Base-by-base conservation (phyloP, 2,797 vertebrate species). In the Chiloscyllium punctatum region DNA sequence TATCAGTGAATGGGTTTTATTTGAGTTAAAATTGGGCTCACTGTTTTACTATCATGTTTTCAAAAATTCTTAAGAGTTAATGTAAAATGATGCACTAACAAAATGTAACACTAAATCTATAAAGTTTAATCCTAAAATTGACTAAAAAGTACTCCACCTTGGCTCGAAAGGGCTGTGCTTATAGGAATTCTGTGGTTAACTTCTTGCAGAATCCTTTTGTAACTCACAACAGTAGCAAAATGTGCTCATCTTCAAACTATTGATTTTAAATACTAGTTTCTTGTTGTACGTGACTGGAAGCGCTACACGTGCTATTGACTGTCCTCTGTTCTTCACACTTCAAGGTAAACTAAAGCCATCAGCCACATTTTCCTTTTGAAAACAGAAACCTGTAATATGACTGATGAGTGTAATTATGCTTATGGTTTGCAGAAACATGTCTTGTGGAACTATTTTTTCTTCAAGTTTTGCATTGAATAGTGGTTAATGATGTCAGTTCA, bases 341-440 rank as follows among this genome's bases (percentile, higher is more conserved):
- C 30, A 53, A 21, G 74, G 27, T 53, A 18, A 74, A 53, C 2
- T 53, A 95, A 95, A 51, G 48, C 71, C 69, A 72, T 72, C 42
- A 77, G 37, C 69, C 27, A 6, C 25, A 77, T 30, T 77, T 48
- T 77, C 51, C 16, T 72, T 53, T 72, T 77, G 71, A 51, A 74
- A 30, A 53, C 71, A 53, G 1, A 42, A 95, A 30, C 9, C 42
- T 74, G 27, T 48, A 77, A 30, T 0, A 0, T 77, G 71, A 77
- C 42, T 95, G 51, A 95, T 51, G 25, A 72, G 33, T 71, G 23
- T 94, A 48, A 94, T 95, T n/a, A 95, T 53, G 30, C 71, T 77
- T 77, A 23, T 53, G 37, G 0, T 77, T 72, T 94, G 94, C 16
- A 69, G 66, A n/a, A 95, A 95, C 27, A 48, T 53, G 94, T 74